A percentile compares a stretch with the other conserved stretches of the same genome.
Evolutionary conservation across 2,797 vertebrate genomes (phyloP).

Genomic region (Diceros bicornis): DNA sequence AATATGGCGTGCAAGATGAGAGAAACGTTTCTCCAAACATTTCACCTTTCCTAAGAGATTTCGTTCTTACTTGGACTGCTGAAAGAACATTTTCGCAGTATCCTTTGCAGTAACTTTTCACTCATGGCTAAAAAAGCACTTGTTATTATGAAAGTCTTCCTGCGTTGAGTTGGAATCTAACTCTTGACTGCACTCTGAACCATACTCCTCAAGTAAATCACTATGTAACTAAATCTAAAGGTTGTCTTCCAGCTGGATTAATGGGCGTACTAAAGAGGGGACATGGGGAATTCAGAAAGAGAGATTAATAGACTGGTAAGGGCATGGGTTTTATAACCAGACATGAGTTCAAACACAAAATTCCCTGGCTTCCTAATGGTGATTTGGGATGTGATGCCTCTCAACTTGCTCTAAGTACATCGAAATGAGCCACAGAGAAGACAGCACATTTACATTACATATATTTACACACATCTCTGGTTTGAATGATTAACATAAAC

Average conservation of each 20-base stretch:
- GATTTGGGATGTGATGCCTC: neutral
- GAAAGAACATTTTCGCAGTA: slow-evolving; percentile 16
- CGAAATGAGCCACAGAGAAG: neutral
- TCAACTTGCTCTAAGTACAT: neutral
- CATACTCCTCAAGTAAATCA: neutral
- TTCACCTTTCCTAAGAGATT: slow-evolving; percentile 41
- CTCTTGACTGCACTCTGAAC: neutral
- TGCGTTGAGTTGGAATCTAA: neutral
- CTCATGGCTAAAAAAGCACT: neutral
- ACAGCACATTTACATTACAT: neutral
- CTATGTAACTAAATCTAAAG: neutral
- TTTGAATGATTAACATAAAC: neutral
- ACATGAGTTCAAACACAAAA: neutral
- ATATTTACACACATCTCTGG: neutral
- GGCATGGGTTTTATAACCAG: neutral
- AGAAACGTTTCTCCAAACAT: slow-evolving; percentile 46
- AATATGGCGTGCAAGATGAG: slow-evolving; percentile 49
- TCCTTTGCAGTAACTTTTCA: slow-evolving; percentile 13
- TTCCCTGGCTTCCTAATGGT: neutral
- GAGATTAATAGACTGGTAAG: neutral
- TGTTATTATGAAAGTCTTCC: slow-evolving; percentile 5
- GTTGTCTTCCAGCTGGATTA: neutral
- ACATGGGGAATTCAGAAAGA: neutral
- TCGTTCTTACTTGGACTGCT: neutral
- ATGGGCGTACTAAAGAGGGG: fast-evolving